Conservation (phyloP, 2,888 invertebrate genomes). For the Tricholauxania praeusta region DNA sequence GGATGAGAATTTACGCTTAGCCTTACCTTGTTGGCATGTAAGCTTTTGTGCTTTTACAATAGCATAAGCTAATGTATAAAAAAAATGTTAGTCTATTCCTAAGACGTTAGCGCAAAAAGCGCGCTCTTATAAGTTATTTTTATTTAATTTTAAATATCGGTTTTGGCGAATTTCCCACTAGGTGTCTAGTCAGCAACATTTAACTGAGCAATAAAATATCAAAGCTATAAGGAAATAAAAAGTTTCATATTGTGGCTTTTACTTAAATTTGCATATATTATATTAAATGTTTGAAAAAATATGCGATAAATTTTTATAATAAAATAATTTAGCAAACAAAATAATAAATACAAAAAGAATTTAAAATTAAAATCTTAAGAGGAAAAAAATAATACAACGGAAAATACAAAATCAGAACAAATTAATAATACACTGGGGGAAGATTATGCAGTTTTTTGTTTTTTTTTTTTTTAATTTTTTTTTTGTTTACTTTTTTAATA, state of each 20-base stretch:
- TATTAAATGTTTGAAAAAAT: slow-evolving; percentile 11
- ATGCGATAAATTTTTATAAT: slow-evolving; percentile 19
- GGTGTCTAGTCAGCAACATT: too few relatives aligned
- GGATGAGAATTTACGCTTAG: too few relatives aligned
- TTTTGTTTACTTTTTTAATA: slow-evolving; percentile 32
- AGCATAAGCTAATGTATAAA: too few relatives aligned
- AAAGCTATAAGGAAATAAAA: not conserved
- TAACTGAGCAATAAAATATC: not conserved
- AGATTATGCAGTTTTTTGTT: slow-evolving; percentile 35
- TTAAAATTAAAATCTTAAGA: not conserved
- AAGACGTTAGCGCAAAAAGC: too few relatives aligned
- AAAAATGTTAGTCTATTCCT: too few relatives aligned
- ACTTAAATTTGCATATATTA: slow-evolving; percentile 26
- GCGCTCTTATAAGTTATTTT: too few relatives aligned
- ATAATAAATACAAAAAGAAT: slow-evolving; percentile 24
- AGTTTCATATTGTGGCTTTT: slow-evolving; percentile 8
- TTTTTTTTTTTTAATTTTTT: slow-evolving; percentile 31
- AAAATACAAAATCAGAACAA: slow-evolving; percentile 13
- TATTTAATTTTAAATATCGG: too few relatives aligned
- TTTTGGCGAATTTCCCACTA: too few relatives aligned
- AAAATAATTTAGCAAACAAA: slow-evolving; percentile 24
- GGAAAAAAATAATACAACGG: slow-evolving; percentile 8
- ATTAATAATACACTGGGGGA: slow-evolving; percentile 26
- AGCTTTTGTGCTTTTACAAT: too few relatives aligned
- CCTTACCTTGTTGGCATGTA: too few relatives aligned